Base-by-base conservation (phyloP, 1,140 invertebrate species). In the Carposina sasakii region DNA sequence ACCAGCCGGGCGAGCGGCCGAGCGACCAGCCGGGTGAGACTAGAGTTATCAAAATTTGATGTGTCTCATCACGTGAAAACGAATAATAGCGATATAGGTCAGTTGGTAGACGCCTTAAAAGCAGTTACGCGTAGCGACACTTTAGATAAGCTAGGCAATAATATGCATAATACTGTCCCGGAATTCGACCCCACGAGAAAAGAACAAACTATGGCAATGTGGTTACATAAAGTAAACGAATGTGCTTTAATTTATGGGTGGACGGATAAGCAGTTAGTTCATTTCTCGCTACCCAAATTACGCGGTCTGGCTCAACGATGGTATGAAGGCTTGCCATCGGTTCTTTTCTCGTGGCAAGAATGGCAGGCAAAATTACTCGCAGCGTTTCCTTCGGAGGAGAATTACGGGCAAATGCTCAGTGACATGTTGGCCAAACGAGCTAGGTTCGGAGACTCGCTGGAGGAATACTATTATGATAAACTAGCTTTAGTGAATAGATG, bases 291-390 rank as follows among this genome's bases (percentile, higher is more conserved):
- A 9, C 46, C 60, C 3, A 63, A 60, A 50, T 41, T 66, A 12
- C 13, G 33, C 1, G 66, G 66, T 21, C 13, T 63, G 9, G 66
- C 66, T 0, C 46, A 55, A 36, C 42, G 37, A 8, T 72, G 63
- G 68, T 67, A 69, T 24, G 53, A 54, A n/a, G 49, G 57, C n/a
- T 43, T 67, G 31, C 16, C 54, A n/a, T 51, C 48, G 3, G 16
- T 69, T 9, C 56, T 52, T 37, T 53, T 53, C 36, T 24, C 45
- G 6, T 48, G 45, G 45, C 3, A 26, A 37, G 36, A 39, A 19
- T 48, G 45, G 45, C 45, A 48, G 30, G 4, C 3, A 12, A 37
- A 37, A 23, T 17, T 48, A 5, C 8, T 23, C 13, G 9, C 9
- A 12, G 45, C 45, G n/a, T 48, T 48, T 39, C 45, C 45, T 3